Conservation (phyloP, 2,113 vertebrate genomes). For the Dasyurus viverrinus region DNA sequence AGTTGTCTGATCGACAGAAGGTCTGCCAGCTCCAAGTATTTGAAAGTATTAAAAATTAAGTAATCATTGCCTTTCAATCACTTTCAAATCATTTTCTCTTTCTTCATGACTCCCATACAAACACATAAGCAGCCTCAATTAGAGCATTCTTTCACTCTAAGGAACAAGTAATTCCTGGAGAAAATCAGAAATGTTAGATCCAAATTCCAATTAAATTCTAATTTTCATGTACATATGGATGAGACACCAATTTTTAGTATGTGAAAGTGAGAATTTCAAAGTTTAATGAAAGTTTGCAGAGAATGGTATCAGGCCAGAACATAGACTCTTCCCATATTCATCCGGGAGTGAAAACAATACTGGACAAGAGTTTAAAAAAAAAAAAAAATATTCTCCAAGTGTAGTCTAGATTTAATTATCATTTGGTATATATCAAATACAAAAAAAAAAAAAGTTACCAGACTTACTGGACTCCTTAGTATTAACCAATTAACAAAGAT, state of each 20-base stretch:
- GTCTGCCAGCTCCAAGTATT: background rate
- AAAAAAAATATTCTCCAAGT: background rate
- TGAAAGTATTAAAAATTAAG: background rate
- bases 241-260: background rate
- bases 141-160: background rate
- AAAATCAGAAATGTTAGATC: background rate
- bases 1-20: background rate
- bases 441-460: background rate
- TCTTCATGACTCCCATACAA: background rate
- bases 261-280: background rate
- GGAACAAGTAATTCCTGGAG: background rate
- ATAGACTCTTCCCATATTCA: background rate
- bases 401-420: background rate
- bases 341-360: background rate
- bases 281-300: background rate
- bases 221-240: background rate
- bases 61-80: background rate
- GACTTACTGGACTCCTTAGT: background rate
- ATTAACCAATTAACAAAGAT: background rate
- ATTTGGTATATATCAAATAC: background rate
- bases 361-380: background rate
- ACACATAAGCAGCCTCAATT: background rate
- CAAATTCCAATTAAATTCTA: slow-evolving; percentile 2
- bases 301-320: background rate
- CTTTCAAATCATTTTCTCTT: background rate